phyloP scores from a whole-genome alignment of 1,140 invertebrate genomes.

The Bombus difficillimus region DNA sequence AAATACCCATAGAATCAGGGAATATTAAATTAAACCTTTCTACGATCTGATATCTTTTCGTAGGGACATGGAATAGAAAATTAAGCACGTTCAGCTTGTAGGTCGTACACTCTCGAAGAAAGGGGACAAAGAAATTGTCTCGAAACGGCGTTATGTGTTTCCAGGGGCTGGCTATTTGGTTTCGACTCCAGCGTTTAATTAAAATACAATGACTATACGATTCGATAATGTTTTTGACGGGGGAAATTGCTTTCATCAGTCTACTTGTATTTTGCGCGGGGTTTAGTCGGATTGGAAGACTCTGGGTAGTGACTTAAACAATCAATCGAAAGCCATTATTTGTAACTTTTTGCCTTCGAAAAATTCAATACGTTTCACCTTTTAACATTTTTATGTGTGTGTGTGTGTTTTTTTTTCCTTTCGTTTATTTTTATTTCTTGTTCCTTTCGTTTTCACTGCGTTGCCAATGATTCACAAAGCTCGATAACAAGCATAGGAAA shows the following conservation, averaged over 20 bases:
- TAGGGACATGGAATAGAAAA: background rate
- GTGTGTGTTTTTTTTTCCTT: background rate
- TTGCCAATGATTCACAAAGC: background rate
- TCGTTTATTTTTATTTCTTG: background rate
- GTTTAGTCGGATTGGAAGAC: slow-evolving; percentile 66
- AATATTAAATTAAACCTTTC: background rate
- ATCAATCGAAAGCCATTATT: background rate
- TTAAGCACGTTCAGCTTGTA: background rate
- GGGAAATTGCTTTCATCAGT: slow-evolving; percentile 69
- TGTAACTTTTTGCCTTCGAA: no score
- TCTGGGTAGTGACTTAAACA: background rate
- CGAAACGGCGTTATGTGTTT: background rate
- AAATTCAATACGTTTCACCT: background rate
- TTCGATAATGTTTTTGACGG: background rate
- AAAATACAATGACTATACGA: slow-evolving; percentile 72
- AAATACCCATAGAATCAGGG: background rate
- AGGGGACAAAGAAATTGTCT: background rate
- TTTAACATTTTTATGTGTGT: background rate
- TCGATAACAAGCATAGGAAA: background rate
- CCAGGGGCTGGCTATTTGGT: background rate
- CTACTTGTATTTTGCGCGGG: slow-evolving; percentile 59
- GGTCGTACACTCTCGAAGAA: background rate
- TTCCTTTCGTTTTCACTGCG: background rate
- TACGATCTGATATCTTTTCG: background rate
- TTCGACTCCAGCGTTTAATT: slow-evolving; percentile 60